Base-by-base conservation (phyloP, 2,113 vertebrate species). In the Mirounga angustirostris region DNA sequence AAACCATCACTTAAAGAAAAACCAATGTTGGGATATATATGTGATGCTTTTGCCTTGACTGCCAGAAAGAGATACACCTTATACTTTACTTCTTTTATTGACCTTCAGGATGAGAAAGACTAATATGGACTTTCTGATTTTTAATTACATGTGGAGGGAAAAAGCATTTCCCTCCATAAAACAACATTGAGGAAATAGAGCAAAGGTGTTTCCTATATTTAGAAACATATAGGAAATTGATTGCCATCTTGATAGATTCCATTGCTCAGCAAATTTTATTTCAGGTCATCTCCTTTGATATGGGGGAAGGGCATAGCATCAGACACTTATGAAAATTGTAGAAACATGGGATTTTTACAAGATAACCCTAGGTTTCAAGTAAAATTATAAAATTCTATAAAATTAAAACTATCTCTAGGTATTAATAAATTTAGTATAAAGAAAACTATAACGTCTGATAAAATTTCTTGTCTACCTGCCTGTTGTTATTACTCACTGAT, bases 381-480 rank as follows among this genome's bases (percentile, higher is more conserved):
- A 83, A 71, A 95, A 73, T 58, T 88, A 24, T 36, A 9, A 78
- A 80, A 88, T 30, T 94, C 11, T 22, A 2, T 78, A 16, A 54
- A 56, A 91, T 28, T 21, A 82, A 69, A 85, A 86, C 16, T 90
- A 14, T 56, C 59, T 26, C 14, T 94, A 69, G 3, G 5, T 36
- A 89, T 80, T 46, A 85, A 79, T 50, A 74, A 89, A 74, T 95
- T 63, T 89, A 22, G 30, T 22, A 2, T 63, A 36, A 92, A 83
- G 28, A 67, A 91, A 59, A 71, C 30, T 74, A 50, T 4, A n/a
- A 18, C 73, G 2, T 46, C 43, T 87, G 43, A 63, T 71, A 93
- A 95, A 91, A 74, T 71, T 80, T 79, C 13, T 58, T 79, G 15
- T 24, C 11, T 69, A 36, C 3, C 15, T 76, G 4, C 0, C 7